Conservation (phyloP, 2,888 invertebrate genomes). For the Osmoderma eremita region DNA sequence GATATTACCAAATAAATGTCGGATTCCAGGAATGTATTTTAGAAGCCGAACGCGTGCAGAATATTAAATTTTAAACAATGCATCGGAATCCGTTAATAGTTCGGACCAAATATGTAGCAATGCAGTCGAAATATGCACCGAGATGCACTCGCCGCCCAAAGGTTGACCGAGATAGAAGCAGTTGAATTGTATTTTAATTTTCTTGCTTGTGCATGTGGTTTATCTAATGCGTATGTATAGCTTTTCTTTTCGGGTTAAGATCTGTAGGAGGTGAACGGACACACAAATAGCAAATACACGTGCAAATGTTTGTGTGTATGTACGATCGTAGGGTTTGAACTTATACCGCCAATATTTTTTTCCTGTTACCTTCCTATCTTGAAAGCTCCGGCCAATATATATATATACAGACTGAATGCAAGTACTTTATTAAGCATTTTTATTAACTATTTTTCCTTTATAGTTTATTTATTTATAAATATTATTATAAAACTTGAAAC, state of each 20-base stretch:
- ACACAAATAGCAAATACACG: constrained; percentile 39
- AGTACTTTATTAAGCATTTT: too few relatives aligned
- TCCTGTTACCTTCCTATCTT: constrained; percentile 5
- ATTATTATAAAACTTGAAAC: too few relatives aligned
- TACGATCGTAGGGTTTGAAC: constrained; percentile 4
- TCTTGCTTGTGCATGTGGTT: constrained; percentile 43
- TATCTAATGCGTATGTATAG: constrained; percentile 41
- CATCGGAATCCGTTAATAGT: constrained; percentile 64
- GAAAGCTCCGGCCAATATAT: neutral
- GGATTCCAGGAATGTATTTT: constrained; percentile 57
- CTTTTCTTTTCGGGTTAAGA: constrained; percentile 28
- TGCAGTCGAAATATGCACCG: constrained; percentile 53
- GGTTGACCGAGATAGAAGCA: constrained; percentile 49
- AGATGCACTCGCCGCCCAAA: constrained; percentile 51
- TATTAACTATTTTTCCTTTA: too few relatives aligned
- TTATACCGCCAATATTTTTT: constrained; percentile 10
- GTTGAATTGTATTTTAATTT: constrained; percentile 52
- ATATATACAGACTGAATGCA: too few relatives aligned
- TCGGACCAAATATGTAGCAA: constrained; percentile 60
- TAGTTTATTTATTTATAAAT: too few relatives aligned
- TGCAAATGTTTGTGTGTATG: constrained; percentile 12
- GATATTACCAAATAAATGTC: constrained; percentile 49
- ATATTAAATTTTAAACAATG: constrained; percentile 64
- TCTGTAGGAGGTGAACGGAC: constrained; percentile 41
- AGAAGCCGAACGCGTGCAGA: constrained; percentile 60